A percentile compares a stretch with the other conserved stretches of the same genome.
Evolutionary conservation across 2,113 vertebrate species (phyloP).

Genomic region (Alectura lathami): DNA sequence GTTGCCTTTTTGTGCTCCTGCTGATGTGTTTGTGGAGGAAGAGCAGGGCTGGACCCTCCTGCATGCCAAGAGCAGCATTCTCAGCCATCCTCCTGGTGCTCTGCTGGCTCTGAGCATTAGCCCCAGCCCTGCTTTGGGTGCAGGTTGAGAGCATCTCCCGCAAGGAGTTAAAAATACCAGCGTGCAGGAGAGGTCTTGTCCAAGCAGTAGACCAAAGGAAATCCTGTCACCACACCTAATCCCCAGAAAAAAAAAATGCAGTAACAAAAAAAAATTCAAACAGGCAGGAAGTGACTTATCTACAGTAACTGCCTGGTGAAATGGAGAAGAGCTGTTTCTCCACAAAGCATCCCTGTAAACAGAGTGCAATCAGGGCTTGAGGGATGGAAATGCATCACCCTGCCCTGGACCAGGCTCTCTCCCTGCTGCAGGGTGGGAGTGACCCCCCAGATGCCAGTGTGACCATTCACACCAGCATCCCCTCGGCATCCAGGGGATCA

Average conservation of each 20-base stretch:
- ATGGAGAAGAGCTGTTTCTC: neutral
- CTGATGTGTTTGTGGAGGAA: neutral
- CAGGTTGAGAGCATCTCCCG: neutral
- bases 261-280: neutral
- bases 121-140: neutral
- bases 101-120: too few species aligned
- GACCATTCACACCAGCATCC: neutral
- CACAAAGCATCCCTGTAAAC: neutral
- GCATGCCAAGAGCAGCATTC: neutral
- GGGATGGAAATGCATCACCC: neutral
- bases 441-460: neutral
- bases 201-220: conserved; percentile 57
- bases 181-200: neutral
- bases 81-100: neutral
- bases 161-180: conserved; percentile 19
- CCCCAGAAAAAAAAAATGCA: neutral
- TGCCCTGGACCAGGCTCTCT: neutral
- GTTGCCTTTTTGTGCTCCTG: rapidly evolving
- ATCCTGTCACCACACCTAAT: conserved; percentile 68
- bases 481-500: rapidly evolving
- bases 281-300: conserved; percentile 35
- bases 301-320: neutral
- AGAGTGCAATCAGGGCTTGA: rapidly evolving
- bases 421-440: neutral
- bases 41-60: neutral